phyloP scores from a whole-genome alignment of 2,888 invertebrate genomes.

The Apantesis nais region DNA sequence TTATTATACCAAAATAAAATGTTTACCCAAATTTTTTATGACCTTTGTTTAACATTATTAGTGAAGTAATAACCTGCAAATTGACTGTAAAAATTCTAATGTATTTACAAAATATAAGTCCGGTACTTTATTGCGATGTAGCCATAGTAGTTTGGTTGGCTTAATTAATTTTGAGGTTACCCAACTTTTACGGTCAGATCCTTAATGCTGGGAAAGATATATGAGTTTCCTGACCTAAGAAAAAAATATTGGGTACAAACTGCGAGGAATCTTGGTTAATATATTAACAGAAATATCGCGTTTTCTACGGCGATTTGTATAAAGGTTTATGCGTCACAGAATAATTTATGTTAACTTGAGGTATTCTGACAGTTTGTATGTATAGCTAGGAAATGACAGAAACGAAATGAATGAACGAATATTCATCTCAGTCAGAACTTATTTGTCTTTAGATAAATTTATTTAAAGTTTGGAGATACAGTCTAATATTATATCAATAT shows the following conservation, averaged over 20 bases:
- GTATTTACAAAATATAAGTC: conserved; percentile 12
- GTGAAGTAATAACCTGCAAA: background rate
- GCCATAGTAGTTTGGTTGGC: conserved; percentile 57
- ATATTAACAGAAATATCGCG: conserved; percentile 4
- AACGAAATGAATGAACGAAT: too few species aligned
- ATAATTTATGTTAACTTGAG: background rate
- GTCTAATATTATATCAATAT: too few species aligned
- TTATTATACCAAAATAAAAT: too few species aligned
- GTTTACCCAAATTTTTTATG: background rate
- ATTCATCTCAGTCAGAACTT: background rate
- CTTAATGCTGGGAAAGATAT: conserved; percentile 23
- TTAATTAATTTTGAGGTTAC: conserved; percentile 64
- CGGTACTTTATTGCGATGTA: conserved; percentile 35
- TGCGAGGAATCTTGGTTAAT: conserved; percentile 2
- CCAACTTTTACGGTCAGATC: conserved; percentile 50
- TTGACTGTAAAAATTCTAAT: conserved; percentile 4
- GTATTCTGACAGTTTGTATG: background rate
- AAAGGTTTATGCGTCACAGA: background rate
- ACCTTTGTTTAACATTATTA: background rate
- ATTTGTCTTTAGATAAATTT: background rate
- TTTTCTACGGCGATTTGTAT: background rate
- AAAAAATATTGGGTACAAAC: conserved; percentile 11
- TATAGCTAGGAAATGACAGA: background rate
- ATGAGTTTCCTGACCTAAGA: conserved; percentile 10
- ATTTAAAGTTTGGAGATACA: too few species aligned